Percentiles rank a stretch among this genome's conserved stretches.
These are phyloP conservation scores for Sminthopsis crassicaudata DNA, from an alignment of 2,113 vertebrate genomes.

Conservation along the genomic window DNA sequence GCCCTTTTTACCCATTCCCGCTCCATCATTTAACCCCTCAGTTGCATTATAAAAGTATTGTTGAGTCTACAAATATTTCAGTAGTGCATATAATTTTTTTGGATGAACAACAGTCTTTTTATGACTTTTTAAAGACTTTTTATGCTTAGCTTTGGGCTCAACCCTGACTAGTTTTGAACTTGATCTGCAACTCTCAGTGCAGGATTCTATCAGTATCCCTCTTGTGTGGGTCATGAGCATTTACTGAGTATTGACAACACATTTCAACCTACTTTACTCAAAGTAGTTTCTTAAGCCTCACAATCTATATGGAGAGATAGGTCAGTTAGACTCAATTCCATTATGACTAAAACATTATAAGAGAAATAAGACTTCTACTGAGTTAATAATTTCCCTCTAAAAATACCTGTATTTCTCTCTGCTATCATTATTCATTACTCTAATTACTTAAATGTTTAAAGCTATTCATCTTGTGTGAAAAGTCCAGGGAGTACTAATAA, in stretches of 20 bases:
- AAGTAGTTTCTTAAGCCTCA: conserved; percentile 2
- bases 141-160: not conserved
- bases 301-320: conserved; percentile 15
- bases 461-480: conserved; percentile 10
- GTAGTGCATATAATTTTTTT: conserved; percentile 9
- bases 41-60: conserved; percentile 2
- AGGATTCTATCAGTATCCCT: conserved; percentile 13
- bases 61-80: not conserved
- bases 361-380: not conserved
- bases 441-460: not conserved
- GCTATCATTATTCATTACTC: conserved; percentile 23
- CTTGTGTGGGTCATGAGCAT: not conserved
- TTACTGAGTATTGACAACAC: not conserved
- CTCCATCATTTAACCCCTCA: not conserved
- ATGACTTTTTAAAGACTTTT: not conserved
- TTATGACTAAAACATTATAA: not conserved
- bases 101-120: not conserved
- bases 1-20: too few relatives aligned
- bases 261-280: conserved; percentile 20
- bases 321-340: not conserved
- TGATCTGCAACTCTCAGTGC: not conserved
- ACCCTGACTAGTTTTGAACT: not conserved
- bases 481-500: conserved; percentile 17
- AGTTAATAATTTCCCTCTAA: conserved; percentile 18
- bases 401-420: conserved; percentile 26